Evolutionary conservation across 2,888 invertebrate genomes (phyloP).

Genomic region (Mesodorylaimus sp.): DNA sequence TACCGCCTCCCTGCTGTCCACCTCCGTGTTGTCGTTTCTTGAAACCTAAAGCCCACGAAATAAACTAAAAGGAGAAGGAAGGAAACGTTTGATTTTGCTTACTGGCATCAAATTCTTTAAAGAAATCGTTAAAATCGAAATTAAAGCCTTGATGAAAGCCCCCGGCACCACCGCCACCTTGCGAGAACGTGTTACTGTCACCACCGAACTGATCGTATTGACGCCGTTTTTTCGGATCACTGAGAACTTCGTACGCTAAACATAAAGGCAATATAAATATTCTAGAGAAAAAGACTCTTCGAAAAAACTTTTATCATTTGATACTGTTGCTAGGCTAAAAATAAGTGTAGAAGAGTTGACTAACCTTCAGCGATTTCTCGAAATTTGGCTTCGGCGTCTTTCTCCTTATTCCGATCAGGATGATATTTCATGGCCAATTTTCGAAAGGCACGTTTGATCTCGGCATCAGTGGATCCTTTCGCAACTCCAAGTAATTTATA

Average conservation of each 20-base stretch:
- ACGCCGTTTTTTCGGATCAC: conserved; percentile 33
- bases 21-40: conserved; percentile 11
- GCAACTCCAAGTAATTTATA: conserved; percentile 37
- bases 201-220: conserved; percentile 31
- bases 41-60: conserved; percentile 17
- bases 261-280: conserved; percentile 10
- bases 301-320: not conserved
- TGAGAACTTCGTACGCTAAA: conserved; percentile 37
- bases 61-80: conserved; percentile 15
- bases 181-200: not conserved
- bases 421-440: conserved; percentile 39
- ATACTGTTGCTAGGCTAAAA: not conserved
- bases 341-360: not conserved
- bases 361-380: conserved; percentile 39
- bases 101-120: conserved; percentile 25
- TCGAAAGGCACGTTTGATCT: conserved; percentile 39
- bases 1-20: conserved; percentile 7
- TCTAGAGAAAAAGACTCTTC: not conserved
- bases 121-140: conserved; percentile 34
- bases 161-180: conserved; percentile 18
- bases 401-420: conserved; percentile 39
- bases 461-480: conserved; percentile 33
- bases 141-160: conserved; percentile 24
- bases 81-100: not conserved
- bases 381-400: conserved; percentile 37